These are phyloP conservation scores for Rhodophaea formosa DNA, from an alignment of 2,888 invertebrate species.

Conservation along the genomic window DNA sequence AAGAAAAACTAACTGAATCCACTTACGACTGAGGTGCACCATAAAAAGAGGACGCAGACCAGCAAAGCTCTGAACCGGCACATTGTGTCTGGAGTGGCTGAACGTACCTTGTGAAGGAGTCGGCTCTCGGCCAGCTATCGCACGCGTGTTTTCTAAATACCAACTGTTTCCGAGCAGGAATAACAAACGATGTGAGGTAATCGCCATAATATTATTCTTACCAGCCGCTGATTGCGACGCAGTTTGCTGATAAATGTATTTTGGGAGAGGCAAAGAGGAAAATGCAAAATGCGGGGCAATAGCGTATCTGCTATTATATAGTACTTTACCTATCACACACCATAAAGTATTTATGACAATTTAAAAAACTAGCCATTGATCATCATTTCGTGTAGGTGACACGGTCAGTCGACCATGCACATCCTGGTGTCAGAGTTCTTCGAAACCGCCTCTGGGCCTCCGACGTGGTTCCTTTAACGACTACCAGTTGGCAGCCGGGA, in stretches of 20 bases:
- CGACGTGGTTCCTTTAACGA: too few species aligned
- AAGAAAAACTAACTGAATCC: background rate
- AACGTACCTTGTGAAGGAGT: constrained; percentile 17
- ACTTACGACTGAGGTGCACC: constrained; percentile 30
- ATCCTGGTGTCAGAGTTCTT: too few species aligned
- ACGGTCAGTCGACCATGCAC: too few species aligned
- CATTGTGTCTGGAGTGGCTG: constrained; percentile 21
- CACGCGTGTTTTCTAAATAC: constrained; percentile 1
- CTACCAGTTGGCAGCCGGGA: too few species aligned
- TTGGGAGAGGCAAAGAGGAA: background rate
- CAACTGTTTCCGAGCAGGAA: constrained; percentile 25
- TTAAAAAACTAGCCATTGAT: too few species aligned
- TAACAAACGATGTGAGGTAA: constrained; percentile 12
- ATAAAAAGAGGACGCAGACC: constrained; percentile 27
- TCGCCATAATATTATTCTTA: constrained; percentile 8
- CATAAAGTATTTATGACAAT: too few species aligned
- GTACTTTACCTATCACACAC: too few species aligned
- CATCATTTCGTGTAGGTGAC: too few species aligned
- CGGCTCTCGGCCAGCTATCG: background rate
- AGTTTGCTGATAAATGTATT: background rate
- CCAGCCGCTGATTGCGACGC: background rate
- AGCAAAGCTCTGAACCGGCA: constrained; percentile 26
- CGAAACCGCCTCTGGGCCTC: too few species aligned
- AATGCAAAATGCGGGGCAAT: too few species aligned
- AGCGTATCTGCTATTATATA: too few species aligned